Evolutionary conservation across 2,797 vertebrate species (phyloP), one percentile per base, ranked within the genome.

Genomic region (Chlorospingus semifuscus): DNA sequence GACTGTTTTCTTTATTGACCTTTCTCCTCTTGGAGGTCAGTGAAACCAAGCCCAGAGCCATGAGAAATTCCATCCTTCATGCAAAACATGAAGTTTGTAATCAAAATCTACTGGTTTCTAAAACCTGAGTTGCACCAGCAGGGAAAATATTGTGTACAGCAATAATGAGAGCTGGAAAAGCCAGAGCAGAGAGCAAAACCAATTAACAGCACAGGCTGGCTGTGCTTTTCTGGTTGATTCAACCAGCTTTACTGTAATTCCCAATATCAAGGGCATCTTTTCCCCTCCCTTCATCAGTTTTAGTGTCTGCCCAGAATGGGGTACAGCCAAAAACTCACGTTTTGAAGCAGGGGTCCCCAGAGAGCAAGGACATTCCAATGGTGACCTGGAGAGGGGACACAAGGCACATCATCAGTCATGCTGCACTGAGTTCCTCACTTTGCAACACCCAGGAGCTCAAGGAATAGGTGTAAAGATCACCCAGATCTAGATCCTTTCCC

Each of bases 331-430:
- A 59, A 60, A 98, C 99, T 99, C 97, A 99, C 99, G 98, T 99
- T 98, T 99, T 99, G 95, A 99, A 99, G 98, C 99, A 99, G 6
- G 99, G 99, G 93, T 99, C 99, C 95, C 99, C 99, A 2, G 99
- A 99, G 15, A 99, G 98, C 55, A 99, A 98, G 32, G 98, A 99
- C 99, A 99, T 99, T 74, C 98, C 99, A 0, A 99, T 99, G 13
- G 98, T 99, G 96, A 99, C 98, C 99, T 99, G 84, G 55, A 64
- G 34, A 91, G 37, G 53, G 11, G 49, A 75, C n/a, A 91, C 37
- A 94, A 82, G 47, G 42, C 71, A 80, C 63, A 46, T 53, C 1
- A 1, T 93, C 65, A 96, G 37, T 69, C 44, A 26, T 3, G 27
- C 26, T 86, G 83, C 41, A 24, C 37, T 3, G 10, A 77, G 83